Evolutionary conservation across 2,113 vertebrate species (phyloP), one percentile per base, ranked within the genome.

Genomic region (Oostethus manadensis): DNA sequence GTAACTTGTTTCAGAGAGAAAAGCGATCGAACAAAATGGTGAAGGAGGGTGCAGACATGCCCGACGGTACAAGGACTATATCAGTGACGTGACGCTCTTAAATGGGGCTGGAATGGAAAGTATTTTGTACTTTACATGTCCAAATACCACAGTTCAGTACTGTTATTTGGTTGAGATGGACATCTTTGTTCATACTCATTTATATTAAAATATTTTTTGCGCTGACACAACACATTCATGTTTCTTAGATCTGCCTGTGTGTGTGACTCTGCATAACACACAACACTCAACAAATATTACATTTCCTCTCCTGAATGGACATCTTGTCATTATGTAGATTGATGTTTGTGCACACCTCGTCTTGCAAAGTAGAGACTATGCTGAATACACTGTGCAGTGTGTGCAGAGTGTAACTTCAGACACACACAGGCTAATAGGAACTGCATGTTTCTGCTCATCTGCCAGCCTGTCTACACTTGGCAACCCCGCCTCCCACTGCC

Each of bases 201-300:
- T 13, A 40, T 40, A 40, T 40, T 77, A 65, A 61, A 76, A 57
- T 55, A 69, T 73, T 63, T 51, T 58, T 23, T 22, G 51, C 63
- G 70, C 65, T 72, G 69, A 79, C 70, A 73, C 84, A 87, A 88
- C 83, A 84, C 62, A 50, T 60, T 75, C 22, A 17, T 55, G 59
- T 63, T 68, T 70, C 53, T 78, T 62, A 38, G 7, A 8, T 47
- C 58, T 58, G 54, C 26, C 42, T 46, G 55, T 70, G 62, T 61
- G 62, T 49, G 22, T n/a, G 66, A 54, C 53, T 58, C 20, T 59
- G 64, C 58, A 74, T 78, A 75, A 74, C 60, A 69, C 21, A 56
- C 46, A 64, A 62, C 23, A 7, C 70, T 73, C 69, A 77, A 68
- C 71, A 56, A 78, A 79, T 75, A 54, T 6, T 13, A 7, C 5